Evolutionary conservation across 2,797 vertebrate species (phyloP).

Genomic region (Gobionotothen gibberifrons): DNA sequence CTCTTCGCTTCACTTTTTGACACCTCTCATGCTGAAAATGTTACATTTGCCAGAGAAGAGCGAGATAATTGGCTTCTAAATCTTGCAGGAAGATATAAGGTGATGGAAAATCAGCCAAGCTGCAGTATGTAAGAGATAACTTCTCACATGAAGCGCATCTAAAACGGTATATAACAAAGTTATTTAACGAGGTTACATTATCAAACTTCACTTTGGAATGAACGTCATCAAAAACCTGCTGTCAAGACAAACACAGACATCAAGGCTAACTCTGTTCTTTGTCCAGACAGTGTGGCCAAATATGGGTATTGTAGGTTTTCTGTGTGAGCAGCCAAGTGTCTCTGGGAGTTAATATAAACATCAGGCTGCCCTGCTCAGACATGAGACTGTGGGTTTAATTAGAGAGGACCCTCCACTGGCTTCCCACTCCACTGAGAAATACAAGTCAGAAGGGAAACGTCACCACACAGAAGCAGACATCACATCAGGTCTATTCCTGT

Average conservation of each 20-base stretch:
- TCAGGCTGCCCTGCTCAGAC: slow-evolving; percentile 55
- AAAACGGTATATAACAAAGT: not conserved
- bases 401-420: slow-evolving; percentile 60
- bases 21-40: slow-evolving; percentile 35
- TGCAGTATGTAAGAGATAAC: slow-evolving; percentile 7
- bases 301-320: slow-evolving; percentile 74
- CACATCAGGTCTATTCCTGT: slow-evolving; percentile 39
- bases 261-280: slow-evolving; percentile 32
- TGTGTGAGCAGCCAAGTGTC: slow-evolving; percentile 72
- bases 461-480: slow-evolving; percentile 18
- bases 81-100: slow-evolving; percentile 16
- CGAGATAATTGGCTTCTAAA: slow-evolving; percentile 44
- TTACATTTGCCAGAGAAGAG: slow-evolving; percentile 34
- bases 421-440: slow-evolving; percentile 59
- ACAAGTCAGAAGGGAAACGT: slow-evolving; percentile 31
- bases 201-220: not conserved
- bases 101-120: slow-evolving; percentile 14
- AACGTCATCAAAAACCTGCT: slow-evolving; percentile 16
- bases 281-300: slow-evolving; percentile 73
- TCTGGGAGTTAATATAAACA: slow-evolving; percentile 79
- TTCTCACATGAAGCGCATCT: not conserved
- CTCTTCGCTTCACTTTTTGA: slow-evolving; percentile 7
- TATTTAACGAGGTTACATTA: not conserved
- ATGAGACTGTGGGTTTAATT: slow-evolving; percentile 72
- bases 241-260: slow-evolving; percentile 4